Base-by-base conservation (phyloP, 2,113 vertebrate genomes). In the Scortum barcoo region DNA sequence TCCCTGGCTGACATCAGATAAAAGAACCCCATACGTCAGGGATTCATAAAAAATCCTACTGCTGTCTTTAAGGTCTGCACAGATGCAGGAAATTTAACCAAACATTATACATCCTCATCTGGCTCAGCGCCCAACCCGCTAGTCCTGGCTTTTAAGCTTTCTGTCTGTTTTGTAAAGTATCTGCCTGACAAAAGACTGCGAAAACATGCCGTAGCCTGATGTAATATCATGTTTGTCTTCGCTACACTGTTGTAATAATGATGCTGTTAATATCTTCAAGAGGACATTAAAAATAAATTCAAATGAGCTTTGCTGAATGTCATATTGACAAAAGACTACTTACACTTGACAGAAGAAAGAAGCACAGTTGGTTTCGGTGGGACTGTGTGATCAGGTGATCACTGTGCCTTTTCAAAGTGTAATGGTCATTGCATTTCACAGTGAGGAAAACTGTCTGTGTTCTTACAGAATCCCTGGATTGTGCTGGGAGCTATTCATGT, bases 401-500 rank as follows among this genome's bases (percentile, higher is more conserved):
- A 78, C n/a, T 33, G 4, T 60, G 58, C 66, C 33, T 53, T 7
- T 44, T 62, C 36, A 26, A 42, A 61, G 26, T 44, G 33, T 51
- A 22, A 60, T 50, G 56, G 48, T 30, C 19, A 66, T 42, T 69
- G 40, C 3, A 26, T 78, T 60, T 72, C 14, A 36, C 38, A 22
- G 33, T 0, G 5, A 69, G 6, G 17, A 2, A 44, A 17, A 65
- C 46, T 36, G 5, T 63, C n/a, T 53, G 10, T 22, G 10, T 36
- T 48, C 26, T n/a, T 53, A 24, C 13, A 24, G 61, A 51, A 74
- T 1, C 19, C n/a, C 24, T 54, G 36, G 4, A 8, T 48, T 65
- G 28, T 65, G 30, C 42, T 58, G 19, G n/a, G 72, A 51, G 40
- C 60, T 58, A 58, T 77, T 67, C 54, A 48, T 56, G 67, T 17